phyloP scores from a whole-genome alignment of 2,113 vertebrate species.

The Otocyon megalotis region DNA sequence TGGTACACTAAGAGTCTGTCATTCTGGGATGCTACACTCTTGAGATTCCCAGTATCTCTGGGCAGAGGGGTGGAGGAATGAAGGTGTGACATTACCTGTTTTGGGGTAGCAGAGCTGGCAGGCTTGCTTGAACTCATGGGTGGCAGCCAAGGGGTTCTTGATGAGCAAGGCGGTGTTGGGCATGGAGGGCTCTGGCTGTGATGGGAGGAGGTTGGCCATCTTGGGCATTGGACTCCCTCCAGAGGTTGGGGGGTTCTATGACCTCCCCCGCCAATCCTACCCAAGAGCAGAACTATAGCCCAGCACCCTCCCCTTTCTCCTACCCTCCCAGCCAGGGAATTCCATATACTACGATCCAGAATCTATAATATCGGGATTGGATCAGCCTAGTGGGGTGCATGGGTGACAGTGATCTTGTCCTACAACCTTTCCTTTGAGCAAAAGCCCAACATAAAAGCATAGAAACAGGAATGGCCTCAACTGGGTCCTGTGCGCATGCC shows the following conservation, averaged over 20 bases:
- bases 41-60: background rate
- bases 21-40: fast-evolving
- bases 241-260: background rate
- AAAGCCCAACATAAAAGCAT: background rate
- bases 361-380: background rate
- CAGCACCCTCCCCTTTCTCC: background rate
- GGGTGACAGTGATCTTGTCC: background rate
- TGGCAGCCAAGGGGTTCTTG: conserved; percentile 93
- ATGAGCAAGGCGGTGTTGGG: conserved; percentile 93
- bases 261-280: background rate
- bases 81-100: conserved; percentile 89
- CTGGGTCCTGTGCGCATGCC: background rate
- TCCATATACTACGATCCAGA: background rate
- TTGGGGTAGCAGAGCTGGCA: conserved; percentile 94
- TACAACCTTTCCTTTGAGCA: background rate
- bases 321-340: background rate
- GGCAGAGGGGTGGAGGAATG: background rate
- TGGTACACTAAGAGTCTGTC: background rate
- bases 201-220: conserved; percentile 59
- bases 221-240: conserved; percentile 68
- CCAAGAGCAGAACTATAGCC: background rate
- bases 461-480: background rate
- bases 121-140: conserved; percentile 95
- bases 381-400: fast-evolving
- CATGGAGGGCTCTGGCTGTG: conserved; percentile 83